phyloP scores from a whole-genome alignment of 2,797 vertebrate species.

The Hipposideros larvatus region DNA sequence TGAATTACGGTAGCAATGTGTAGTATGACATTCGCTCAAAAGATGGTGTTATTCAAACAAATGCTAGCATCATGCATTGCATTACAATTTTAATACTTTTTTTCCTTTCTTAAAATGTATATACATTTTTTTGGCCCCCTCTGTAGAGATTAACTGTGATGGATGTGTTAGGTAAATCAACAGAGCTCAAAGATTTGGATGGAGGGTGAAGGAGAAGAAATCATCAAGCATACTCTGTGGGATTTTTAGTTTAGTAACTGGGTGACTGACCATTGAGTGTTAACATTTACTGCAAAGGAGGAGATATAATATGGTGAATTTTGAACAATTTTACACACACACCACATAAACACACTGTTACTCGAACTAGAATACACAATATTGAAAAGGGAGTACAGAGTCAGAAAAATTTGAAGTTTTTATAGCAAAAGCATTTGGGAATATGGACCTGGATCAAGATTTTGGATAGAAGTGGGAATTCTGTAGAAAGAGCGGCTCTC shows the following conservation, averaged over 20 bases:
- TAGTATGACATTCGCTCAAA: too few species aligned
- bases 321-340: not conserved
- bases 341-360: not conserved
- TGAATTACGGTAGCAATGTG: too few species aligned
- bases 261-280: not conserved
- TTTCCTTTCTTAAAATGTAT: too few species aligned
- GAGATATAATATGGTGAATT: not conserved
- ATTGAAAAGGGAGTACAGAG: not conserved
- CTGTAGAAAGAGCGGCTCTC: not conserved
- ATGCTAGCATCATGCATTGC: too few species aligned
- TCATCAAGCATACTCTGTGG: not conserved
- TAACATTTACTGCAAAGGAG: not conserved
- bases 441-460: not conserved
- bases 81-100: too few species aligned
- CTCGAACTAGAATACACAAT: not conserved
- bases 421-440: not conserved
- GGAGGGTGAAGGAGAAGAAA: not conserved
- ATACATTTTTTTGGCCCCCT: too few species aligned
- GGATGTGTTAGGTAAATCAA: not conserved
- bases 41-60: too few species aligned
- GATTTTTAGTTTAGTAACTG: not conserved
- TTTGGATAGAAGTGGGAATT: not conserved
- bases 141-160: not conserved
- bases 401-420: not conserved
- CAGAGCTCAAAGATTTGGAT: not conserved